Percentiles rank a stretch among this genome's conserved stretches.
Evolutionary conservation across 2,797 vertebrate genomes (phyloP).

Genomic region (Gymnocypris eckloni): DNA sequence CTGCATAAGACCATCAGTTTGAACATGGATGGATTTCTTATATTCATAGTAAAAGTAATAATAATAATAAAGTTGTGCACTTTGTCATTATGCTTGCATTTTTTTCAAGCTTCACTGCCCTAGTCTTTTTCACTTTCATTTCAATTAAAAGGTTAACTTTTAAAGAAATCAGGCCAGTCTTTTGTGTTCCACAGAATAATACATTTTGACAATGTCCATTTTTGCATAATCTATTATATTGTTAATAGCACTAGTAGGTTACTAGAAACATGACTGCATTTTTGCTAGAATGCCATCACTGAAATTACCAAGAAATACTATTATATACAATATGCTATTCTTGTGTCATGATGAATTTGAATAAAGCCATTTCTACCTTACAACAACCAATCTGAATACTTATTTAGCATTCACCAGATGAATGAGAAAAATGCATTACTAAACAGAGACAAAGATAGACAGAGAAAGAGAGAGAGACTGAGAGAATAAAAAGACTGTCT

Average conservation of each 20-base stretch:
- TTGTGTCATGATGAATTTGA: conserved; percentile 5
- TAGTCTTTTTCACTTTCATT: not conserved
- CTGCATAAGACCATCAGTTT: not conserved
- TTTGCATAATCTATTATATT: not conserved
- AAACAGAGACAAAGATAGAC: not conserved
- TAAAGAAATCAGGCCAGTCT: no score
- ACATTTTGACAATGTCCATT: not conserved
- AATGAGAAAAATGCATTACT: not conserved
- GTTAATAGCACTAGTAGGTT: not conserved
- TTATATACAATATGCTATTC: not conserved
- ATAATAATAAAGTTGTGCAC: no score
- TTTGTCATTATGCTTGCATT: not conserved
- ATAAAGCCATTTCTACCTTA: conserved; percentile 16
- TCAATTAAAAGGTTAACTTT: not conserved
- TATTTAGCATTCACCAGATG: not conserved
- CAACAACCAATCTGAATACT: not conserved
- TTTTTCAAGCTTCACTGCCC: not conserved
- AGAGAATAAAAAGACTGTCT: not conserved
- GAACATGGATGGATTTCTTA: not conserved
- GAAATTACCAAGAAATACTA: not conserved
- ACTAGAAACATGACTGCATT: not conserved
- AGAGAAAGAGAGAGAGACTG: not conserved
- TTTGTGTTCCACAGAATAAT: not conserved
- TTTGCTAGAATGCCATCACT: not conserved
- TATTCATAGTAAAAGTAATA: not conserved